These are phyloP conservation scores for Neodiprion fabricii DNA, from an alignment of 1,140 invertebrate genomes.

Conservation along the genomic window DNA sequence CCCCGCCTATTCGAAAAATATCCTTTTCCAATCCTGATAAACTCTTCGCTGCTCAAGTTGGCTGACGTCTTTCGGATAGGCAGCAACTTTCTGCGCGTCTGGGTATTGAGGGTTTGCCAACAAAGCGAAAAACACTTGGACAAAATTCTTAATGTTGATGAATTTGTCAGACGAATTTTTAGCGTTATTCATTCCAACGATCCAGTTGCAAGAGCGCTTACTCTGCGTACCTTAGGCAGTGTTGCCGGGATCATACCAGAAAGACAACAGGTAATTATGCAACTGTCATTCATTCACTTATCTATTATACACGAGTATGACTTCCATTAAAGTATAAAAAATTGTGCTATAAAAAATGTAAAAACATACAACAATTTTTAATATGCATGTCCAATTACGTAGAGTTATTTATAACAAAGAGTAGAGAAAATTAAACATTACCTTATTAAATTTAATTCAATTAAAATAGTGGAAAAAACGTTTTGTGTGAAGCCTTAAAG, in stretches of 20 bases:
- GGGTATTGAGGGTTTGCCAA: slow-evolving; percentile 92
- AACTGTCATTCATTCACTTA: slow-evolving; percentile 14
- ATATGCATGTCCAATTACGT: no score
- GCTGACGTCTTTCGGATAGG: slow-evolving; percentile 94
- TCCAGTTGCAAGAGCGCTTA: slow-evolving; percentile 90
- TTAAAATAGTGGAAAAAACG: no score
- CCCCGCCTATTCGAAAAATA: slow-evolving; percentile 95
- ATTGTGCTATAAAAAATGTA: no score
- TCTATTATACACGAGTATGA: no score
- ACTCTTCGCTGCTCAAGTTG: slow-evolving; percentile 93
- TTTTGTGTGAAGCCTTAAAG: no score
- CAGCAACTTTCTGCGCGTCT: slow-evolving; percentile 90
- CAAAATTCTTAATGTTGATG: slow-evolving; percentile 96
- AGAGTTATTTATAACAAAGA: no score
- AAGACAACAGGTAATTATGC: slow-evolving; percentile 72
- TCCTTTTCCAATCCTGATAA: slow-evolving; percentile 97
- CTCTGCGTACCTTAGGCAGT: slow-evolving; percentile 87
- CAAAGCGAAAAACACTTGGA: slow-evolving; percentile 96
- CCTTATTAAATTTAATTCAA: no score
- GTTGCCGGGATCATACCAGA: slow-evolving; percentile 93
- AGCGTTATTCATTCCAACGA: slow-evolving; percentile 97
- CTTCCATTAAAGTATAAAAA: no score
- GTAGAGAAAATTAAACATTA: no score
- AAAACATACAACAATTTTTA: no score
- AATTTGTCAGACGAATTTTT: slow-evolving; percentile 92